These are phyloP conservation scores for Enteromius fasciolatus DNA, from an alignment of 2,797 vertebrate species.

Conservation along the genomic window DNA sequence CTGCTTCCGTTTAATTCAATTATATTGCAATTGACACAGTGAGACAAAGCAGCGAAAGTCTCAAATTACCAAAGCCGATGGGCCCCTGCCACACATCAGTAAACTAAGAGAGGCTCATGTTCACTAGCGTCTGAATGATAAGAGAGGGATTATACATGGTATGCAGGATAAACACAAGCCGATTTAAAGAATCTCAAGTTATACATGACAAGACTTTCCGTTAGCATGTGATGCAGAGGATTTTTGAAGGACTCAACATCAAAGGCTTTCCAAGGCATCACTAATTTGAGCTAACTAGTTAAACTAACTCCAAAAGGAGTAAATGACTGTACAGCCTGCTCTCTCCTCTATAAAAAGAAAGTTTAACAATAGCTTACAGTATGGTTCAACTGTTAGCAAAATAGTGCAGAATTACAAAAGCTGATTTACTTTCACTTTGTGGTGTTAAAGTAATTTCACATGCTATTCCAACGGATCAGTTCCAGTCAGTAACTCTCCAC, in stretches of 20 bases:
- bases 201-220: conserved; percentile 39
- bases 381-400: not conserved
- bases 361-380: not conserved
- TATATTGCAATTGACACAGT: conserved; percentile 65
- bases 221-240: conserved; percentile 39
- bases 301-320: conserved; percentile 3
- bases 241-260: conserved; percentile 24
- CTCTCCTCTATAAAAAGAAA: not conserved
- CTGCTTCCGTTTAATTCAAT: conserved; percentile 73
- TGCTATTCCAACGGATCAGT: conserved; percentile 1
- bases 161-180: conserved; percentile 12
- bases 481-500: conserved; percentile 4
- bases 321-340: not conserved
- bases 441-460: conserved; percentile 1
- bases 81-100: conserved; percentile 14
- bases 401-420: not conserved
- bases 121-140: conserved; percentile 33
- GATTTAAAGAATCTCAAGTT: conserved; percentile 37
- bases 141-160: conserved; percentile 19
- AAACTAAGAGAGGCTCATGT: conserved; percentile 17
- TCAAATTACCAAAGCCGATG: conserved; percentile 55
- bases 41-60: conserved; percentile 56
- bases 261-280: conserved; percentile 25
- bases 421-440: not conserved
- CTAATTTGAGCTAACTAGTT: not conserved